Conservation (phyloP, 2,888 invertebrate species). For the Nomada fucata region DNA sequence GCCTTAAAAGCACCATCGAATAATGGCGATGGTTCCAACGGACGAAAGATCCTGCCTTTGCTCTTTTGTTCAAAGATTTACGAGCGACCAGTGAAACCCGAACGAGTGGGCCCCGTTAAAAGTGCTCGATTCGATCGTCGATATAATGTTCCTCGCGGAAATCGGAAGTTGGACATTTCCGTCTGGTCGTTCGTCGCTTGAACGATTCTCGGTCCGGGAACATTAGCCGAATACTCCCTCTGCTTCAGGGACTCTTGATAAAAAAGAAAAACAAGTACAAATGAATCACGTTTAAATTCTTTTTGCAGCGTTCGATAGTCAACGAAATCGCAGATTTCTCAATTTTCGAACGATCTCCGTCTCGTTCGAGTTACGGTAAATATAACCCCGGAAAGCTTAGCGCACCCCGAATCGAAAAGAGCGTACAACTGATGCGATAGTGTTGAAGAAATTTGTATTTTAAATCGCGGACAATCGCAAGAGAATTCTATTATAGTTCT, state of each 20-base stretch:
- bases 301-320: background rate
- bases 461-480: too few species aligned
- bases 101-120: conserved; percentile 49
- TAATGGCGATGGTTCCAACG: conserved; percentile 73
- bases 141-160: conserved; percentile 48
- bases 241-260: background rate
- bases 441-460: too few species aligned
- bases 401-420: too few species aligned
- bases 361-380: too few species aligned
- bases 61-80: conserved; percentile 69
- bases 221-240: conserved; percentile 16
- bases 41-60: conserved; percentile 52
- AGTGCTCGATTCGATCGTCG: conserved; percentile 61
- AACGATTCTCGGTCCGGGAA: background rate
- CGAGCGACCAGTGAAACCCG: conserved; percentile 47
- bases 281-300: background rate
- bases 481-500: too few species aligned
- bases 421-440: too few species aligned
- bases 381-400: too few species aligned
- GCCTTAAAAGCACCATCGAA: conserved; percentile 77
- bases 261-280: background rate
- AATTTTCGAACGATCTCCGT: too few species aligned
- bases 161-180: conserved; percentile 20
- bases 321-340: background rate
- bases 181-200: background rate